These are phyloP conservation scores for Drosophila obscura DNA, from an alignment of 1,140 invertebrate species.

Conservation along the genomic window DNA sequence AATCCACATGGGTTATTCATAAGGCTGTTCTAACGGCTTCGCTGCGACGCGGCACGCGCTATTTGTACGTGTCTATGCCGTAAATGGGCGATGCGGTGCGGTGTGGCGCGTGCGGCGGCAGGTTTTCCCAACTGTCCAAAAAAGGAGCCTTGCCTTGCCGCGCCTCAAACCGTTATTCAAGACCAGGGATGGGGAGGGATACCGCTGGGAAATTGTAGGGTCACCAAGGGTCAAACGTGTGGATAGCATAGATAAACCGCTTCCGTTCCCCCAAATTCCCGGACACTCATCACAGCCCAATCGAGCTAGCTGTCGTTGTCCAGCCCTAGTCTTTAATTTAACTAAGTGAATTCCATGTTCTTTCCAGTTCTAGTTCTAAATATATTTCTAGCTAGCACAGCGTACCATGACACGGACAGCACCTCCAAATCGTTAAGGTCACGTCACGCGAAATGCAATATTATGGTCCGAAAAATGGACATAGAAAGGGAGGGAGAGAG, in stretches of 20 bases:
- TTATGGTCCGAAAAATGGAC: conserved; percentile 36
- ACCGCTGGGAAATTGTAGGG: neutral
- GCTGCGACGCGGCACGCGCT: conserved; percentile 15
- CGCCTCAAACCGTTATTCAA: conserved; percentile 11
- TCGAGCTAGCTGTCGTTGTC: conserved; percentile 11
- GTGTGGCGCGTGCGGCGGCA: conserved; percentile 5
- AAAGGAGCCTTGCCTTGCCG: conserved; percentile 37
- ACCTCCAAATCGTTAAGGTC: conserved; percentile 63
- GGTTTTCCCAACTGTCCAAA: conserved; percentile 51
- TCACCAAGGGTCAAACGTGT: conserved; percentile 28
- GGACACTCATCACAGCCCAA: too few species aligned
- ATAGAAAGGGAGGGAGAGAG: conserved; percentile 7
- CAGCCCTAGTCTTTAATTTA: conserved; percentile 59
- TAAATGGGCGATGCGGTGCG: conserved; percentile 50
- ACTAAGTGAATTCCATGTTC: conserved; percentile 54
- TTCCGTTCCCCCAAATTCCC: neutral
- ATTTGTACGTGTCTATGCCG: conserved; percentile 59
- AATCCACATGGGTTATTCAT: conserved; percentile 29
- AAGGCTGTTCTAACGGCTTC: conserved; percentile 59
- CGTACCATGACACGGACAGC: conserved; percentile 42
- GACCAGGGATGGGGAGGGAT: conserved; percentile 24
- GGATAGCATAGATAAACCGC: conserved; percentile 2
- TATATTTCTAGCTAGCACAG: conserved; percentile 20
- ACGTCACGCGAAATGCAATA: conserved; percentile 73
- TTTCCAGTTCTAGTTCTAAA: conserved; percentile 27